These are phyloP conservation scores for Microtus richardsoni DNA, from an alignment of 2,113 vertebrate species.

Conservation along the genomic window DNA sequence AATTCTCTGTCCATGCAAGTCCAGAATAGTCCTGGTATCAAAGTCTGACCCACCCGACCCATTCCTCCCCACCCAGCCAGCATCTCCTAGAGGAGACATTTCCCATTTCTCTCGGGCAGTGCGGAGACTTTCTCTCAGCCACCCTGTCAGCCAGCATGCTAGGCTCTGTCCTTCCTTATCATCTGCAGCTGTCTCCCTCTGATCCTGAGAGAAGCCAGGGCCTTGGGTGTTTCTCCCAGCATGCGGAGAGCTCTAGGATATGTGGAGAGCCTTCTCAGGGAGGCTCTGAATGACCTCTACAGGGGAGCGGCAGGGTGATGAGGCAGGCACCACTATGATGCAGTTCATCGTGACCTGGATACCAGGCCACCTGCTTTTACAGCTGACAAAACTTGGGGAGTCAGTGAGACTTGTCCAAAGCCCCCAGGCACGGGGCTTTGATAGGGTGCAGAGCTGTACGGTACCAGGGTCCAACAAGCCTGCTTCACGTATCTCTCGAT, in stretches of 20 bases:
- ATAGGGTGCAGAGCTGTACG: not conserved
- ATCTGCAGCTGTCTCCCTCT: not conserved
- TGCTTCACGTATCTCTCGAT: not conserved
- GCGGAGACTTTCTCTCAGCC: not conserved
- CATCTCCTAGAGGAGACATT: not conserved
- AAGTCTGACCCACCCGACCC: not conserved
- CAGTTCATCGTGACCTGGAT: not conserved
- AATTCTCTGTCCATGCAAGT: not conserved
- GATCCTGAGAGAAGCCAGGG: not conserved
- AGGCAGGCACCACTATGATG: not conserved
- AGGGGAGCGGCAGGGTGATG: not conserved
- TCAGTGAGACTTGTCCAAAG: not conserved
- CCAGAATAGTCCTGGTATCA: not conserved
- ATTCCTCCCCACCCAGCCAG: not conserved
- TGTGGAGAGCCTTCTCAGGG: too few relatives aligned
- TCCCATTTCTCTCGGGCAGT: slow-evolving; percentile 43
- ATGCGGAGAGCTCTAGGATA: not conserved
- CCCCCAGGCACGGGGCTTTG: not conserved
- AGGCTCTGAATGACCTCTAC: not conserved
- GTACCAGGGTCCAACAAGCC: not conserved
- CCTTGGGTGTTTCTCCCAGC: not conserved
- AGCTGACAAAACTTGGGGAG: not conserved
- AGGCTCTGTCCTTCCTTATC: not conserved
- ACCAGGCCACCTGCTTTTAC: not conserved
- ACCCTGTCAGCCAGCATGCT: not conserved